Evolutionary conservation across 2,113 vertebrate species (phyloP).

Genomic region (Semnornis frantzii): DNA sequence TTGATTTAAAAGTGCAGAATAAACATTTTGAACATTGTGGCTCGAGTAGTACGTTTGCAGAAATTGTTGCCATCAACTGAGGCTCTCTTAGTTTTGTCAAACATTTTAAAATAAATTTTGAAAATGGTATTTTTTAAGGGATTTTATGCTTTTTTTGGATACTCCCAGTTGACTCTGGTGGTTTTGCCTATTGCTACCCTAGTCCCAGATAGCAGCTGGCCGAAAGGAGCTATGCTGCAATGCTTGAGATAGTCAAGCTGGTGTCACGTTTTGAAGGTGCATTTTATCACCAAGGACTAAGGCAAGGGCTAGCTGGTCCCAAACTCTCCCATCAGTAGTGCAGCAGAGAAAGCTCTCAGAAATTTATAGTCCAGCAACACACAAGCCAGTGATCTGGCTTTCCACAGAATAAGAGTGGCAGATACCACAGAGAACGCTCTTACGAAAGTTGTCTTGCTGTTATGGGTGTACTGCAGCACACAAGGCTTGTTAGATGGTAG

Average conservation of each 20-base stretch:
- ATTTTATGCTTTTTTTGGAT: background rate
- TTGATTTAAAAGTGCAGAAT: background rate
- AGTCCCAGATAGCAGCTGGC: background rate
- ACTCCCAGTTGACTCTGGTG: background rate
- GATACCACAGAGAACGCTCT: background rate
- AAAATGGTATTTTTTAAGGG: background rate
- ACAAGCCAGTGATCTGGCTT: background rate
- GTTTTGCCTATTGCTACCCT: background rate
- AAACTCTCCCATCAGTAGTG: background rate
- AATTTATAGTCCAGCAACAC: background rate
- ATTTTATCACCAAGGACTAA: background rate
- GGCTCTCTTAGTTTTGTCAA: background rate
- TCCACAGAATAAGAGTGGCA: background rate
- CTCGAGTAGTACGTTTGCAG: background rate
- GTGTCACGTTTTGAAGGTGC: background rate
- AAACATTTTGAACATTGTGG: background rate
- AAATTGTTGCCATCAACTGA: background rate
- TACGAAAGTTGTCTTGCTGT: background rate
- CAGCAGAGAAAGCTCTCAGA: background rate
- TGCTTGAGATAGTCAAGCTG: background rate
- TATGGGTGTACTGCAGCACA: background rate
- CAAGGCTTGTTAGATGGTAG: fast-evolving
- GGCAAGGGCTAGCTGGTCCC: background rate
- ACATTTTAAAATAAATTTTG: background rate
- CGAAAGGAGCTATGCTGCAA: background rate